These are phyloP conservation scores for Ommatoiulus sabulosus DNA, from an alignment of 2,888 invertebrate species.

Conservation along the genomic window DNA sequence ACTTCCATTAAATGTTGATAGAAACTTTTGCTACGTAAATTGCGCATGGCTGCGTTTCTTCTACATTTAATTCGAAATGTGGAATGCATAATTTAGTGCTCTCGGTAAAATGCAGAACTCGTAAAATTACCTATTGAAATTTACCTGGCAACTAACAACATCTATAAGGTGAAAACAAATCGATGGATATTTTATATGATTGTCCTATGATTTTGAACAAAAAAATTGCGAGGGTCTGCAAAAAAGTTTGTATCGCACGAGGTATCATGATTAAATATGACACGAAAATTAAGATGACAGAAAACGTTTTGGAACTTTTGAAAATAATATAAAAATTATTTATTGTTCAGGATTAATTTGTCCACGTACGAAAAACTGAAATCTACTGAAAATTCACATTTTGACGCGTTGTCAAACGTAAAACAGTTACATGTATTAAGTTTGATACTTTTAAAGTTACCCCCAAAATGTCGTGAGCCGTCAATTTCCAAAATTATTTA, in stretches of 20 bases:
- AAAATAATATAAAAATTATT: too few relatives aligned
- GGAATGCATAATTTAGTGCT: not conserved
- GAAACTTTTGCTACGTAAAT: not conserved
- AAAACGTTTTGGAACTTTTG: too few relatives aligned
- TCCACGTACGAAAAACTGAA: too few relatives aligned
- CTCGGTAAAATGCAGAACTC: not conserved
- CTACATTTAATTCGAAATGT: not conserved
- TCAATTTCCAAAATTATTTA: not conserved
- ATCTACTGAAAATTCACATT: too few relatives aligned
- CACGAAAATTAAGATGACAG: too few relatives aligned
- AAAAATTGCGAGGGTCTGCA: not conserved
- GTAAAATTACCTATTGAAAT: not conserved
- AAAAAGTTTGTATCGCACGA: not conserved
- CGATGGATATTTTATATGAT: not conserved
- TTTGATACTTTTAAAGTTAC: slow-evolving; percentile 1
- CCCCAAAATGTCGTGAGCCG: slow-evolving; percentile 2
- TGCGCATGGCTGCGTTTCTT: not conserved
- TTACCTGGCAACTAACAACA: not conserved
- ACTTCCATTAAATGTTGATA: not conserved
- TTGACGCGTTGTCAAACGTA: too few relatives aligned
- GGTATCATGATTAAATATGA: too few relatives aligned
- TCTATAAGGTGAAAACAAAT: not conserved
- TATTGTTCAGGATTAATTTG: too few relatives aligned
- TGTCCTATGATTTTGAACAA: not conserved
- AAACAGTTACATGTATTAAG: not conserved